Evolutionary conservation across 2,113 vertebrate genomes (phyloP).

Genomic region (Seriola dumerili): DNA sequence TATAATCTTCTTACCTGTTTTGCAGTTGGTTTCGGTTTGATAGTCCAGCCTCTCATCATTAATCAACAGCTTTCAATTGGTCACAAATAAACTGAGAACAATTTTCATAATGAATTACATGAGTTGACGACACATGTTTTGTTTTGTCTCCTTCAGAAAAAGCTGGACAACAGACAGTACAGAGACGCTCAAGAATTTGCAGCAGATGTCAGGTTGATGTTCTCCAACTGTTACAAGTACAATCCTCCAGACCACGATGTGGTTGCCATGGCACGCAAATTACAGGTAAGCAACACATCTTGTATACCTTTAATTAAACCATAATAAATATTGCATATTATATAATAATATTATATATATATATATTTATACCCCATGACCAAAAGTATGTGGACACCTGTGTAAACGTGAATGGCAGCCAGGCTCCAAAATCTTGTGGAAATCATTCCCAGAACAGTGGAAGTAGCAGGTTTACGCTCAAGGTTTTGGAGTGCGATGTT

Average conservation of each 20-base stretch:
- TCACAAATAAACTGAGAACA: neutral
- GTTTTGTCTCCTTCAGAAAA: constrained; percentile 82
- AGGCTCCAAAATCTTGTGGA: neutral
- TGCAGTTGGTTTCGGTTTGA: neutral
- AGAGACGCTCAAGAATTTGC: constrained; percentile 93
- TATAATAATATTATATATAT: too few relatives aligned
- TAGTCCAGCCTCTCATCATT: neutral
- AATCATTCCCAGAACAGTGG: neutral
- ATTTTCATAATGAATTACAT: too few relatives aligned
- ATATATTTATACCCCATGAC: neutral
- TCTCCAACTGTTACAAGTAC: constrained; percentile 98
- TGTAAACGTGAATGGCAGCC: too few relatives aligned
- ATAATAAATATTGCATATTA: too few relatives aligned
- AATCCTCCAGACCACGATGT: constrained; percentile 96
- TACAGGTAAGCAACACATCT: constrained; percentile 86
- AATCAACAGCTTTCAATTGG: neutral
- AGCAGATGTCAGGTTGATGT: constrained; percentile 94
- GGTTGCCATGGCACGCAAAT: constrained; percentile 92
- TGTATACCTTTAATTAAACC: neutral
- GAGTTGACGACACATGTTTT: neutral
- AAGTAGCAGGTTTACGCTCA: neutral
- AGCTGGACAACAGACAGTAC: constrained; percentile 91
- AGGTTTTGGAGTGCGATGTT: too few relatives aligned
- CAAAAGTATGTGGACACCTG: neutral
- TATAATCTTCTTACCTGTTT: neutral